A percentile compares a stretch with the other conserved stretches of the same genome.
Evolutionary conservation across 2,888 invertebrate genomes (phyloP).

Genomic region (Coenonympha arcania): DNA sequence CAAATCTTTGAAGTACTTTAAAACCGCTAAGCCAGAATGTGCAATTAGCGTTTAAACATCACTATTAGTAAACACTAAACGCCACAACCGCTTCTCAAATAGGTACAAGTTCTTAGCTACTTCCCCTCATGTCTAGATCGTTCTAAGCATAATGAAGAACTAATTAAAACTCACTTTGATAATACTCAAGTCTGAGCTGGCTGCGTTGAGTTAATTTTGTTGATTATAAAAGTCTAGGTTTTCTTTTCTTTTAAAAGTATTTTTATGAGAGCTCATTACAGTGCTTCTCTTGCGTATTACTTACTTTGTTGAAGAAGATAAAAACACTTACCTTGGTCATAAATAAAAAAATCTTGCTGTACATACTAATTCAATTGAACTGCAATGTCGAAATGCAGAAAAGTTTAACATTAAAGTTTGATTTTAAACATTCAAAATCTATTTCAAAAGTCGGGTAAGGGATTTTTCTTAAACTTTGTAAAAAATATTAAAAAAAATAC

Average conservation of each 20-base stretch:
- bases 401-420: too few species aligned
- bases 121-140: conserved; percentile 33
- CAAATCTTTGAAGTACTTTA: too few species aligned
- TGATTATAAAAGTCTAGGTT: conserved; percentile 8
- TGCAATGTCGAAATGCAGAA: too few species aligned
- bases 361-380: too few species aligned
- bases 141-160: conserved; percentile 43
- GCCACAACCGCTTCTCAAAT: conserved; percentile 42
- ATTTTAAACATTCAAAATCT: too few species aligned
- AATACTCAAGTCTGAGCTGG: conserved; percentile 20
- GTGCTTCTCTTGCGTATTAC: conserved; percentile 4
- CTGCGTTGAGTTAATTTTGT: conserved; percentile 10
- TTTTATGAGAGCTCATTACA: conserved; percentile 4
- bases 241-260: conserved; percentile 6
- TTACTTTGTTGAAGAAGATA: neutral
- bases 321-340: neutral
- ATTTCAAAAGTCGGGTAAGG: too few species aligned
- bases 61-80: too few species aligned
- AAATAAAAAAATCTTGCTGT: neutral
- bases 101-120: too few species aligned
- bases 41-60: conserved; percentile 23
- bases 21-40: too few species aligned
- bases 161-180: conserved; percentile 49
- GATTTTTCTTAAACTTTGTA: too few species aligned
- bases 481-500: too few species aligned